phyloP scores from a whole-genome alignment of 2,888 invertebrate genomes.

The Meghimatium bilineatum region DNA sequence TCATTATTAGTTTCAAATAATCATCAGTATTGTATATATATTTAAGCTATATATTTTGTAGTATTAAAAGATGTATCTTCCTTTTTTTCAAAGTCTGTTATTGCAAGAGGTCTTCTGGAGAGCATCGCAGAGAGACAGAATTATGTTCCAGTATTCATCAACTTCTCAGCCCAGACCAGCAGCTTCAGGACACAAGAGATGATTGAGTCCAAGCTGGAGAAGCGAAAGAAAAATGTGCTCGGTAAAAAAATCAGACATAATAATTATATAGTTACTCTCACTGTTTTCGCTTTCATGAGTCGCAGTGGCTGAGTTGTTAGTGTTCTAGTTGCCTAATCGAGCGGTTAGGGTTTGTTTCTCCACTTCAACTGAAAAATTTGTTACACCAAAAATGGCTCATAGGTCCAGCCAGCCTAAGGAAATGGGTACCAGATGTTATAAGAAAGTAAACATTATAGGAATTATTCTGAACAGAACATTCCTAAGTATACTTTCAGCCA shows the following conservation, averaged over 20 bases:
- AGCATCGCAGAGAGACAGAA: slow-evolving; percentile 81
- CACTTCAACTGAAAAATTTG: no score
- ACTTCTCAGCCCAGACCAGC: slow-evolving; percentile 94
- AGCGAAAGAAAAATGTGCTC: slow-evolving; percentile 86
- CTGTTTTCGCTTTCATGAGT: no score
- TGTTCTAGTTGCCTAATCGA: no score
- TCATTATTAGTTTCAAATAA: not conserved
- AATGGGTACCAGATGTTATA: no score
- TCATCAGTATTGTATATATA: not conserved
- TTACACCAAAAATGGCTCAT: no score
- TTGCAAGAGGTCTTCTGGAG: slow-evolving; percentile 86
- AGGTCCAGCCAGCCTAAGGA: no score
- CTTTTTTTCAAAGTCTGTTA: slow-evolving; percentile 81
- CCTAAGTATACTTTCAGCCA: no score
- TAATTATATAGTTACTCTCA: not conserved
- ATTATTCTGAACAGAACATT: no score
- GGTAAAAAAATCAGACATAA: slow-evolving; percentile 60
- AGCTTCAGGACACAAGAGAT: slow-evolving; percentile 89
- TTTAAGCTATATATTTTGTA: no score
- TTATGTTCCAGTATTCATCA: slow-evolving; percentile 87
- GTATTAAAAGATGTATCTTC: not conserved
- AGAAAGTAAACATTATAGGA: no score
- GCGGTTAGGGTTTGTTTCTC: no score
- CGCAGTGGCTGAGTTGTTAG: no score
- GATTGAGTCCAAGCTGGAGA: slow-evolving; percentile 90